Percentiles rank a stretch among this genome's conserved stretches.
Evolutionary conservation across 2,113 vertebrate species (phyloP).

Genomic region (Oostethus manadensis): DNA sequence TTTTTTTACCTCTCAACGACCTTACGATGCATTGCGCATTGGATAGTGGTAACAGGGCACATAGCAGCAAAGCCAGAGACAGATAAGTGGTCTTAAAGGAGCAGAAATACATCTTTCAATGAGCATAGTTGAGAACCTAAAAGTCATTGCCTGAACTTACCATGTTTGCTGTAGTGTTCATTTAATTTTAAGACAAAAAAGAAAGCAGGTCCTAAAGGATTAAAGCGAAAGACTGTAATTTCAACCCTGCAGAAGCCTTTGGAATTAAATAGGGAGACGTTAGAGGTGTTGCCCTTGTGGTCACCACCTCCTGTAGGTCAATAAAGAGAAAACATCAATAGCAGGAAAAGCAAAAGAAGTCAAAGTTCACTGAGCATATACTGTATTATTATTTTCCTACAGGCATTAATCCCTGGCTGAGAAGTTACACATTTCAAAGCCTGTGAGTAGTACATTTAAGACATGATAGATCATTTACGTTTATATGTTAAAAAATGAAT

Average conservation of each 20-base stretch:
- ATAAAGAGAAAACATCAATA: not conserved
- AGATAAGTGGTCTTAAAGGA: slow-evolving; percentile 35
- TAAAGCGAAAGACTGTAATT: slow-evolving; percentile 14
- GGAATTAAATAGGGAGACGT: slow-evolving; percentile 29
- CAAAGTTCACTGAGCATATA: not conserved
- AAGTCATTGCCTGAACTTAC: slow-evolving; percentile 25
- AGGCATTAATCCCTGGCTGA: too few species aligned
- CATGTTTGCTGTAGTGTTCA: slow-evolving; percentile 25
- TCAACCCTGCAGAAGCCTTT: slow-evolving; percentile 33
- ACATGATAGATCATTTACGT: too few species aligned
- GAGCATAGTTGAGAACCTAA: not conserved
- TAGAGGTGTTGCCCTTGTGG: not conserved
- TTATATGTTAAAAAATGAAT: too few species aligned
- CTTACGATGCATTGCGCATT: accelerated
- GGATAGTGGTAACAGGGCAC: slow-evolving; percentile 25
- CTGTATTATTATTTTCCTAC: too few species aligned
- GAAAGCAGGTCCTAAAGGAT: not conserved
- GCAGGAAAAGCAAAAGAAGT: not conserved
- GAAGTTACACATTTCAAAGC: too few species aligned
- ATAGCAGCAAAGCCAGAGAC: slow-evolving; percentile 38
- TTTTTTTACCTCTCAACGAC: not conserved
- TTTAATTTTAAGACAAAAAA: too few species aligned
- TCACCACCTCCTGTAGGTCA: not conserved
- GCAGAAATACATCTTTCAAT: slow-evolving; percentile 1
- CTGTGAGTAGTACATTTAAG: too few species aligned